phyloP scores from a whole-genome alignment of 1,140 invertebrate genomes.

The Drosophila orena region DNA sequence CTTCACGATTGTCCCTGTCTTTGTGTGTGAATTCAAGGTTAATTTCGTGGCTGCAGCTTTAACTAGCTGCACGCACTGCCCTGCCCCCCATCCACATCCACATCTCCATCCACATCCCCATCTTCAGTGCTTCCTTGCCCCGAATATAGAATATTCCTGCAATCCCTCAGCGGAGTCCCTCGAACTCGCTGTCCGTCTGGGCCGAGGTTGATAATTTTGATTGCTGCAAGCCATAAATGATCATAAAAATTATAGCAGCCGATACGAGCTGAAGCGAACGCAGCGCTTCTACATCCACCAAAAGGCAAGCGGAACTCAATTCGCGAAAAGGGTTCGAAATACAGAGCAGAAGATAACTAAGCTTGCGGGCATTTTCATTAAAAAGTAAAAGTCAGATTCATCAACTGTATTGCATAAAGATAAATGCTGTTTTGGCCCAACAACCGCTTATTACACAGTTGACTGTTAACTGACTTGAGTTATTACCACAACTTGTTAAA shows the following conservation, averaged over 20 bases:
- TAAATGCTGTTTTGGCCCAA: not conserved
- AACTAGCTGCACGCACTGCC: conserved; percentile 77
- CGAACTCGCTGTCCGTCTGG: conserved; percentile 25
- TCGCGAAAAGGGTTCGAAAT: conserved; percentile 27
- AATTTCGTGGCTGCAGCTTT: conserved; percentile 70
- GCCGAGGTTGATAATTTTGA: conserved; percentile 74
- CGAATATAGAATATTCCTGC: conserved; percentile 23
- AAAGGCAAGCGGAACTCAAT: conserved; percentile 2
- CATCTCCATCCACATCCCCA: not conserved
- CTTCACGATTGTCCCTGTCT: conserved; percentile 23
- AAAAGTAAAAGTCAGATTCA: conserved; percentile 67
- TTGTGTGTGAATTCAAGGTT: conserved; percentile 78
- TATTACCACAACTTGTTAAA: not conserved
- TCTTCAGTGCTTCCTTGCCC: not conserved
- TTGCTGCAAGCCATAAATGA: conserved; percentile 81
- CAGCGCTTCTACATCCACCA: conserved; percentile 12
- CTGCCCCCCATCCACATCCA: conserved; percentile 5
- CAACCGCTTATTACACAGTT: not conserved
- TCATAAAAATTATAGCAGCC: conserved; percentile 82
- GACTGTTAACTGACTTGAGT: not conserved
- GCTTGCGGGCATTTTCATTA: conserved; percentile 48
- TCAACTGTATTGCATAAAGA: conserved; percentile 38
- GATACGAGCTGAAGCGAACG: conserved; percentile 50
- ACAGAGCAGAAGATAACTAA: conserved; percentile 19
- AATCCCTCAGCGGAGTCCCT: conserved; percentile 38